These are phyloP conservation scores for Acromyrmex charruanus DNA, from an alignment of 1,140 invertebrate genomes.

Conservation along the genomic window DNA sequence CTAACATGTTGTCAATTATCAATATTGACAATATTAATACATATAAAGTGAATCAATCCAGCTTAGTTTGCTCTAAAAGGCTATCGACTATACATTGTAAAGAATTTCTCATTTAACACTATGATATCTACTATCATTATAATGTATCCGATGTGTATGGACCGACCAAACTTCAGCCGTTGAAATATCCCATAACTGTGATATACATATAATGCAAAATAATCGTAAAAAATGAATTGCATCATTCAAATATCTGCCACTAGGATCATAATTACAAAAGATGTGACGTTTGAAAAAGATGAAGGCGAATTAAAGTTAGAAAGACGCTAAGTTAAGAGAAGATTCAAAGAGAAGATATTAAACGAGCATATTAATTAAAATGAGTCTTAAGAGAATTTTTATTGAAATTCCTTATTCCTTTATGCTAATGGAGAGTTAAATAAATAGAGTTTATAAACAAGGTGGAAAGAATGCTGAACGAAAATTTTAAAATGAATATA, in stretches of 20 bases:
- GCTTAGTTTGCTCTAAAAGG: neutral
- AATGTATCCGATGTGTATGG: neutral
- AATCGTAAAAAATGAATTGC: constrained; percentile 25
- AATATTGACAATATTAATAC: constrained; percentile 54
- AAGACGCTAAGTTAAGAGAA: constrained; percentile 16
- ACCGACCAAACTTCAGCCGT: neutral
- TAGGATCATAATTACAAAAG: constrained; percentile 23
- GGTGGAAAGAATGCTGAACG: neutral
- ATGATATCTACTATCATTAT: constrained; percentile 1
- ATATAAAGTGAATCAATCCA: constrained; percentile 21
- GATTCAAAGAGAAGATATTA: constrained; percentile 39
- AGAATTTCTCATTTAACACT: constrained; percentile 41
- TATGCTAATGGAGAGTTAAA: constrained; percentile 34
- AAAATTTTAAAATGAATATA: constrained; percentile 9
- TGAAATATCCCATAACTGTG: constrained; percentile 5
- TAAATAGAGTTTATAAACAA: constrained; percentile 12
- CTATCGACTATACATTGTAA: neutral
- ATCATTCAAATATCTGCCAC: neutral
- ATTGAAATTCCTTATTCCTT: constrained; percentile 47
- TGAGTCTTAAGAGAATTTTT: constrained; percentile 40
- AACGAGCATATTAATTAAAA: constrained; percentile 53
- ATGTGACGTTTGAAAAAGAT: neutral
- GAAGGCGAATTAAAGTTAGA: constrained; percentile 21
- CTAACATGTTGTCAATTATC: constrained; percentile 24
- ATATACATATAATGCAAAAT: neutral